Evolutionary conservation across 2,113 vertebrate species (phyloP), one percentile per base, ranked within the genome.

Genomic region (Dascyllus trimaculatus): DNA sequence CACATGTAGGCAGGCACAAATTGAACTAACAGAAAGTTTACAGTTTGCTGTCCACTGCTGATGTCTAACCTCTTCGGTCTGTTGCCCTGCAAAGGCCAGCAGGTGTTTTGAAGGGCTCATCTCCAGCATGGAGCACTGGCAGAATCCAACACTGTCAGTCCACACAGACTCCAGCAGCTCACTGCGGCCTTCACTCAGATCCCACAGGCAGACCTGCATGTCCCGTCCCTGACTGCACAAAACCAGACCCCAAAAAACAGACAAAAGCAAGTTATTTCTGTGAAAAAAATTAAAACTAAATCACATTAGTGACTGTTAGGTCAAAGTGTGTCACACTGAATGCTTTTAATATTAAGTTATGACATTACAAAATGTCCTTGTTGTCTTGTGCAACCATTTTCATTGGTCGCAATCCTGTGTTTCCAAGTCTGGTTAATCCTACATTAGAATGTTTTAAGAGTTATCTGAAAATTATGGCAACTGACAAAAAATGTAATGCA

Each of bases 191-290:
- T 97, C 96, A 0, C 92, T 92, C 82, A 99, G 90, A 71, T 97
- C 96, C 98, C 98, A 99, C 52, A 95, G 11, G 68, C 94, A 95
- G 81, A 99, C 92, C 57, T 72, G 94, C 90, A 95, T 95, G 93
- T 98, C 97, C 15, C 97, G 96, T 17, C 97, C 98, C 91, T 99
- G 98, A 72, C 98, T 99, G 91, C 43, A 19, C 1, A 5, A 18
- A 63, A 45, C 10, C n/a, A 56, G 25, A n/a, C n/a, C n/a, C n/a
- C n/a, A n/a, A 5, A 18, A 63, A 45, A 10, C n/a, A 56, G 25
- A 46, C 13, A 46, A 49, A 49, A 21, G 18, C 54, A 38, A n/a
- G 29, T 49, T 46, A 0, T 58, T 18, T 13, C 49, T 8, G 9
- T 35, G 7, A 35, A 35, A 8, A n/a, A 35, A 35, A 9, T 35